Evolutionary conservation across 2,113 vertebrate genomes (phyloP).

Genomic region (Microcebus griseorufus): DNA sequence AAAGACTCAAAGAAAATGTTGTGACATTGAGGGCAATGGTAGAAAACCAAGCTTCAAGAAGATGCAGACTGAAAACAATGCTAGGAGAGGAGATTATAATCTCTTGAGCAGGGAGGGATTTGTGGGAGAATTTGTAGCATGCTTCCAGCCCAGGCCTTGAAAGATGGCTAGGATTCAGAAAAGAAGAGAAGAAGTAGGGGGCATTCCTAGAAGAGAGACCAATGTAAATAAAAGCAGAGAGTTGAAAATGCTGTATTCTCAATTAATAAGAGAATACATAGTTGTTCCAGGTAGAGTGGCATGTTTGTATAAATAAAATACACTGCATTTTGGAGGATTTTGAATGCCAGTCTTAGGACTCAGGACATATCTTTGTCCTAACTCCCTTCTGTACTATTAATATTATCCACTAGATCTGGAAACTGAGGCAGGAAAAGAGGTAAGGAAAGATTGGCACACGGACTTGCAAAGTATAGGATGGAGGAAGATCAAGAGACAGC

Average conservation of each 20-base stretch:
- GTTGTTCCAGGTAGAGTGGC: not conserved
- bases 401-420: not conserved
- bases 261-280: not conserved
- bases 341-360: not conserved
- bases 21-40: not conserved
- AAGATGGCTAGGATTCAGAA: not conserved
- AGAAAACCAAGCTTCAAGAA: conserved; percentile 14
- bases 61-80: not conserved
- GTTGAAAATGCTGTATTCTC: not conserved
- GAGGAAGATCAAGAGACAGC: not conserved
- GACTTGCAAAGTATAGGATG: not conserved
- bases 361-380: not conserved
- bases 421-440: not conserved
- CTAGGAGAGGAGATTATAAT: not conserved
- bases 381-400: not conserved
- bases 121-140: not conserved
- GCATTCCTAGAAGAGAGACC: not conserved
- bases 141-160: not conserved
- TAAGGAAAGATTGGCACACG: not conserved
- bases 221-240: not conserved
- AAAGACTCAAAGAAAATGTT: conserved; percentile 28
- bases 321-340: not conserved
- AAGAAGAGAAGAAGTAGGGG: not conserved
- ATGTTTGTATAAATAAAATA: not conserved
- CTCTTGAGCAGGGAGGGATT: not conserved